Conservation (phyloP, 2,888 invertebrate species). For the Bugulina stolonifera region DNA sequence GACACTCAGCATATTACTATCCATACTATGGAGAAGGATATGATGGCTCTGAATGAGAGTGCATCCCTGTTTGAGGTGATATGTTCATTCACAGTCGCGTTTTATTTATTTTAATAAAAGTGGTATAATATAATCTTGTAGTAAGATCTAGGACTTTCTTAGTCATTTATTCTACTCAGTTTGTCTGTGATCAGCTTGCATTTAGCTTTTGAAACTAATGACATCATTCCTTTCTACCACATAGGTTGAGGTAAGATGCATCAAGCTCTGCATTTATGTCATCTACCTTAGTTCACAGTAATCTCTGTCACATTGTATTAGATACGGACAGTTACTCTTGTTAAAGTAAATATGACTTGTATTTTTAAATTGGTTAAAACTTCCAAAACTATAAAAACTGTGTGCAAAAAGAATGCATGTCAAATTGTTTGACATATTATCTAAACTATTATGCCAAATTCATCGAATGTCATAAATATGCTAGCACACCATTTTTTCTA, state of each 20-base stretch:
- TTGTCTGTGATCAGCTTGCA: not conserved
- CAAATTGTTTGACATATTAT: too few species aligned
- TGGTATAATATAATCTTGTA: not conserved
- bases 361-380: too few species aligned
- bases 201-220: too few species aligned
- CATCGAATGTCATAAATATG: too few species aligned
- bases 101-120: not conserved
- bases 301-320: too few species aligned
- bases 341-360: not conserved
- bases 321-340: not conserved
- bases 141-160: not conserved
- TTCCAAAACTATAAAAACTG: too few species aligned
- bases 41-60: slow-evolving; percentile 78
- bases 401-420: too few species aligned
- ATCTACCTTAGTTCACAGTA: not conserved
- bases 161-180: not conserved
- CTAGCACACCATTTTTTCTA: too few species aligned
- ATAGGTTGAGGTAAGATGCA: slow-evolving; percentile 21
- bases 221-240: not conserved
- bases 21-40: slow-evolving; percentile 73
- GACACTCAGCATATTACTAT: slow-evolving; percentile 68
- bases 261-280: not conserved
- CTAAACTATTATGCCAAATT: too few species aligned
- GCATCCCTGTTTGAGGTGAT: slow-evolving; percentile 79
- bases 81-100: too few species aligned